phyloP scores from a whole-genome alignment of 1,140 invertebrate genomes.

The Meloidogyne floridensis region DNA sequence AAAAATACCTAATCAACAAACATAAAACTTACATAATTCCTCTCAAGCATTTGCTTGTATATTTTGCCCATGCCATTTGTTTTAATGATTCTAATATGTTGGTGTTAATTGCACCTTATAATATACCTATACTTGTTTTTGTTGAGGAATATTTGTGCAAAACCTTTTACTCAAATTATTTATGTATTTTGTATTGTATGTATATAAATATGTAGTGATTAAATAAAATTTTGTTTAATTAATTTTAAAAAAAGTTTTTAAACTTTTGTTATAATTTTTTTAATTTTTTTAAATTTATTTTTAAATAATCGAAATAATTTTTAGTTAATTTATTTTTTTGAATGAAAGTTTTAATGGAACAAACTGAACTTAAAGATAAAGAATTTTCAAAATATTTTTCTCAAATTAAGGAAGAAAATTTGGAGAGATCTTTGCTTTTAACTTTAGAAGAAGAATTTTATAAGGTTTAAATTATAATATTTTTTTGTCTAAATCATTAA shows the following conservation, averaged over 20 bases:
- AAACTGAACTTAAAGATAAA: neutral
- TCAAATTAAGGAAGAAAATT: neutral
- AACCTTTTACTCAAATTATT: neutral
- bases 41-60: neutral
- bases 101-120: neutral
- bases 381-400: neutral
- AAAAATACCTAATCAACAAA: neutral
- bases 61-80: neutral
- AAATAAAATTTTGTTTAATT: neutral
- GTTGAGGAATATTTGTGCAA: neutral
- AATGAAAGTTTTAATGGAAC: neutral
- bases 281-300: neutral
- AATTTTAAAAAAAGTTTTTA: neutral
- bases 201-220: neutral
- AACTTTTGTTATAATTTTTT: too few relatives aligned
- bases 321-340: neutral
- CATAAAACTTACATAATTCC: neutral
- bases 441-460: conserved; percentile 1
- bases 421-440: neutral
- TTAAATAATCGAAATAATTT: neutral
- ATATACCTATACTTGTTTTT: neutral
- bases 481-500: neutral
- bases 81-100: neutral
- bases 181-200: neutral
- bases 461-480: neutral